phyloP scores from a whole-genome alignment of 2,797 vertebrate genomes.

The Coranthus polyacanthus region DNA sequence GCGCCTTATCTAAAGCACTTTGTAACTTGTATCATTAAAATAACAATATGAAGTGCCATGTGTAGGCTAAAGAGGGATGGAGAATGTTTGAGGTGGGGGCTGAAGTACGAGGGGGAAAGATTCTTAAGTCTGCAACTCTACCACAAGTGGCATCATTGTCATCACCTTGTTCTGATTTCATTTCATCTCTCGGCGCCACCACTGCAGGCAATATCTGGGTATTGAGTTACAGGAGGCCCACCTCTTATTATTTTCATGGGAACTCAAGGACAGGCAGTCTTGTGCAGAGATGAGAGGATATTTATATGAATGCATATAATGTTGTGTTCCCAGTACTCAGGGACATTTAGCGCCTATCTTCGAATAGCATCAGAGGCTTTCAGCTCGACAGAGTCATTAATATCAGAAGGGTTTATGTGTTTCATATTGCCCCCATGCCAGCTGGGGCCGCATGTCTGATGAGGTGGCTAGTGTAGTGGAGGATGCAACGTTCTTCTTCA shows the following conservation, averaged over 20 bases:
- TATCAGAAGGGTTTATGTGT: slow-evolving; percentile 79
- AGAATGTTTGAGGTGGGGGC: slow-evolving; percentile 22
- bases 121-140: slow-evolving; percentile 77
- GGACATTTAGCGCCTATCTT: slow-evolving; percentile 79
- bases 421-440: slow-evolving; percentile 79
- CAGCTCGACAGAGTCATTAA: slow-evolving; percentile 79
- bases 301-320: slow-evolving; percentile 82
- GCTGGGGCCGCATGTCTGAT: slow-evolving; percentile 73
- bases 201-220: slow-evolving; percentile 75
- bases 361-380: slow-evolving; percentile 80
- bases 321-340: slow-evolving; percentile 74
- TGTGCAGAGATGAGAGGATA: slow-evolving; percentile 68
- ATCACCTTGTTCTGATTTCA: slow-evolving; percentile 88
- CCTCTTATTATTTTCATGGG: slow-evolving; percentile 85
- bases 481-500: slow-evolving; percentile 57
- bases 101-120: slow-evolving; percentile 65
- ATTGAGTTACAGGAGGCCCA: slow-evolving; percentile 83
- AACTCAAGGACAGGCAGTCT: slow-evolving; percentile 78
- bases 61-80: slow-evolving; percentile 39
- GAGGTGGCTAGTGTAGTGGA: slow-evolving; percentile 56
- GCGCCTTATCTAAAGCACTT: slow-evolving; percentile 6
- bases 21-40: neutral
- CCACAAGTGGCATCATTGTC: slow-evolving; percentile 86
- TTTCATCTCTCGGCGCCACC: slow-evolving; percentile 85
- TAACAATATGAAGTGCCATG: slow-evolving; percentile 25